Evolutionary conservation across 2,888 invertebrate genomes (phyloP).

Genomic region (Corythucha ciliata): DNA sequence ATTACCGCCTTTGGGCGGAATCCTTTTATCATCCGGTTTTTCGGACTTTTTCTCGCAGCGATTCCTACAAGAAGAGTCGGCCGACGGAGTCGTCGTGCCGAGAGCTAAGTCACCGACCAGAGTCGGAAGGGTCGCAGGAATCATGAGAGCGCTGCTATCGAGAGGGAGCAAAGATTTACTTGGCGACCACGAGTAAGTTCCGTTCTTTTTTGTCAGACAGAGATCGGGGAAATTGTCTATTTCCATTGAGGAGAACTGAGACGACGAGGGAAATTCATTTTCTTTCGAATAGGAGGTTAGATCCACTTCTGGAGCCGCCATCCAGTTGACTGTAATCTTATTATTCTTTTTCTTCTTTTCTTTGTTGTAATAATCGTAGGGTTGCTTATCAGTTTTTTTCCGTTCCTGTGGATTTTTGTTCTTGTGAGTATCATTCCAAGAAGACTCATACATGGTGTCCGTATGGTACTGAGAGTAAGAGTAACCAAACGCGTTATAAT

Average conservation of each 20-base stretch:
- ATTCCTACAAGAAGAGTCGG: conserved; percentile 19
- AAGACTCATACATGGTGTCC: conserved; percentile 13
- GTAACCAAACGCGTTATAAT: too few species aligned
- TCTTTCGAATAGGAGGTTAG: conserved; percentile 15
- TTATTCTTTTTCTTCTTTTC: conserved; percentile 26
- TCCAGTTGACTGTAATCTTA: conserved; percentile 48
- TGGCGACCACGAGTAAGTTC: conserved; percentile 35
- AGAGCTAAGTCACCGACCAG: conserved; percentile 52
- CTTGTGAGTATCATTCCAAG: conserved; percentile 10
- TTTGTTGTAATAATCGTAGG: conserved; percentile 1
- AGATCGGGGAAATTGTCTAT: conserved; percentile 25
- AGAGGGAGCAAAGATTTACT: conserved; percentile 34
- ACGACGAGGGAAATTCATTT: conserved; percentile 10
- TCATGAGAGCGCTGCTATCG: conserved; percentile 40
- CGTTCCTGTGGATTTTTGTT: conserved; percentile 4
- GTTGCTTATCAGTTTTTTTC: conserved; percentile 10
- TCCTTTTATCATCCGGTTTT: conserved; percentile 22
- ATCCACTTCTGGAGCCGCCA: conserved; percentile 42
- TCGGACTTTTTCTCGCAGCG: conserved; percentile 23
- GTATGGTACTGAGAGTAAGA: too few species aligned
- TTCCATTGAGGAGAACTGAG: conserved; percentile 15
- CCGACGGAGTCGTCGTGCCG: conserved; percentile 37
- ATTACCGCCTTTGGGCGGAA: conserved; percentile 20
- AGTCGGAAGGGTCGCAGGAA: conserved; percentile 50
- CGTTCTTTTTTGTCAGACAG: conserved; percentile 20